phyloP scores from a whole-genome alignment of 2,113 vertebrate species.

The Okapia johnstoni region DNA sequence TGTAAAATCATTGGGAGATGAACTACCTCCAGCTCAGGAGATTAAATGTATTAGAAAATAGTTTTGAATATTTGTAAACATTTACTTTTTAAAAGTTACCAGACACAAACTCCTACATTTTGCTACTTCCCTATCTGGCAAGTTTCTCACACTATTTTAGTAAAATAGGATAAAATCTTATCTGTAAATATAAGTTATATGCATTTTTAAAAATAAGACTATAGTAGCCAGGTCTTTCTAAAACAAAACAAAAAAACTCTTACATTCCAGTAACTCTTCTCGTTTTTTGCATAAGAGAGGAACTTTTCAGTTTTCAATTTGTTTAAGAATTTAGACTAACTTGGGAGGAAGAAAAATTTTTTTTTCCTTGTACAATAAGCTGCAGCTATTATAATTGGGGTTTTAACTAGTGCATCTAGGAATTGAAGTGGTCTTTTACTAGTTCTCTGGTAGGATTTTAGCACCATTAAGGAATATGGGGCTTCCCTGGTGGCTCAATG shows the following conservation, averaged over 20 bases:
- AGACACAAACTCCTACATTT: not conserved
- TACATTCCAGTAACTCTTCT: not conserved
- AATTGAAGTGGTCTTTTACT: not conserved
- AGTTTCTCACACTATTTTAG: not conserved
- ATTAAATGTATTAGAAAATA: not conserved
- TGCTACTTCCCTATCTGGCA: not conserved
- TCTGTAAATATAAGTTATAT: conserved; percentile 1
- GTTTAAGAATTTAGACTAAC: not conserved
- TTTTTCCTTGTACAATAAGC: not conserved
- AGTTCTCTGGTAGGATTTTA: not conserved
- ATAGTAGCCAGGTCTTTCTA: not conserved
- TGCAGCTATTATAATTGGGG: not conserved
- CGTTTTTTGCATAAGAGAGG: not conserved
- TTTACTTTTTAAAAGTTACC: not conserved
- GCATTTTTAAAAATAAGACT: not conserved
- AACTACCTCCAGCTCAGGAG: not conserved
- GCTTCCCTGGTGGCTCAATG: not conserved
- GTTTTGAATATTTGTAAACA: not conserved
- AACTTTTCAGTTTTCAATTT: not conserved
- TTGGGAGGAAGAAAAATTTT: not conserved
- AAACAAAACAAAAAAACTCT: not conserved
- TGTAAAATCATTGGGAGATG: not conserved
- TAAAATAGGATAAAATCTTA: not conserved
- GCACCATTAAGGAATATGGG: not conserved
- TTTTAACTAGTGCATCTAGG: not conserved